Evolutionary conservation across 2,888 invertebrate genomes (phyloP).

Genomic region (Parthenolecanium corni): DNA sequence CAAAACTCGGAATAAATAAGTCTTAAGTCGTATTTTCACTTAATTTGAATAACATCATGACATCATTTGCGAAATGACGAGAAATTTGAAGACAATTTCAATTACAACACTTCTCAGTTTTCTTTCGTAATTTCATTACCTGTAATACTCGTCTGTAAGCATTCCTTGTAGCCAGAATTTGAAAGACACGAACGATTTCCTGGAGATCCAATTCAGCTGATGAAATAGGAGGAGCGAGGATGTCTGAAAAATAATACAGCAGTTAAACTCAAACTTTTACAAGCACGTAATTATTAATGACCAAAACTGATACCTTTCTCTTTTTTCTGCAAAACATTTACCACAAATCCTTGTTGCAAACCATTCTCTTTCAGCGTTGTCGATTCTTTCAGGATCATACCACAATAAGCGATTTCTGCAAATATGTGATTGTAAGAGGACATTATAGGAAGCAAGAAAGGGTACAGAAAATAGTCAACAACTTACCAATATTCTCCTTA

Average conservation of each 20-base stretch:
- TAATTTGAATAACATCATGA: too few species aligned
- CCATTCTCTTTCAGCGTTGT: slow-evolving; percentile 7
- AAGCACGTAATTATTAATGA: background rate
- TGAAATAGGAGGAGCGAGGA: background rate
- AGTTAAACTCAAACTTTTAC: background rate
- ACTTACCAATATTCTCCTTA: slow-evolving; percentile 16
- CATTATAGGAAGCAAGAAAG: background rate
- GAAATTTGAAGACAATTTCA: too few species aligned
- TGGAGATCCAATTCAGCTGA: slow-evolving; percentile 6
- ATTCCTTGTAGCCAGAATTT: slow-evolving; percentile 17
- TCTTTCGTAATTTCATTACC: background rate
- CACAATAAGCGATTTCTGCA: slow-evolving; percentile 9
- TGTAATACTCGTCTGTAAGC: slow-evolving; percentile 17
- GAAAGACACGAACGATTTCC: slow-evolving; percentile 17
- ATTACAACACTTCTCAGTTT: too few species aligned
- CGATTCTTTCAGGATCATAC: slow-evolving; percentile 4
- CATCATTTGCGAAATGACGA: too few species aligned
- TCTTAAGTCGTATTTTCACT: too few species aligned
- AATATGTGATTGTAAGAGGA: background rate
- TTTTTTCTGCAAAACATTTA: slow-evolving; percentile 20
- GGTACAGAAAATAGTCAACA: background rate
- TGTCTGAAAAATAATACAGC: background rate
- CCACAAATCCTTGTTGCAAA: slow-evolving; percentile 5
- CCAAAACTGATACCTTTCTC: slow-evolving; percentile 17
- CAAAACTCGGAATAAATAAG: too few species aligned